Evolutionary conservation across 2,113 vertebrate species (phyloP).

Genomic region (Callionymus lyra): DNA sequence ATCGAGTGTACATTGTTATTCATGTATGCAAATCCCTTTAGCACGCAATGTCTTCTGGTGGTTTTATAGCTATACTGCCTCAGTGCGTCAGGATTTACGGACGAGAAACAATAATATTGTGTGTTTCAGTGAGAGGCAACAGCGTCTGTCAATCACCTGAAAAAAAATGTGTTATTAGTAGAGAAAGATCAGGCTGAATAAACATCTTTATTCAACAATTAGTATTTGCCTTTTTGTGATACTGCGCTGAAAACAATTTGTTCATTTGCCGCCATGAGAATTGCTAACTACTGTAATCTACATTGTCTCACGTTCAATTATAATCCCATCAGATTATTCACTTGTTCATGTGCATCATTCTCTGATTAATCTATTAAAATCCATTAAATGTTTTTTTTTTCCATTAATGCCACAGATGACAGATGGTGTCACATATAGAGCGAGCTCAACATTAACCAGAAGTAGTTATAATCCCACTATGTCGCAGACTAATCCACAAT

Average conservation of each 20-base stretch:
- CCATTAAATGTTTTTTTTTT: slow-evolving; percentile 10
- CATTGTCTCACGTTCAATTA: neutral
- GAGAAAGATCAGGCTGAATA: too few species aligned
- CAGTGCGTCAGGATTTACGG: too few species aligned
- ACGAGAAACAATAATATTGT: too few species aligned
- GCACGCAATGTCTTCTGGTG: slow-evolving; percentile 26
- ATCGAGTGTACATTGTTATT: slow-evolving; percentile 21
- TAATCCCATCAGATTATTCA: slow-evolving; percentile 26
- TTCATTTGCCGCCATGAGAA: too few species aligned
- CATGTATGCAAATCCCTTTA: slow-evolving; percentile 29
- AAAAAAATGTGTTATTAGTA: too few species aligned
- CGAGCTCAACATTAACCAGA: neutral
- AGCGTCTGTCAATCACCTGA: too few species aligned
- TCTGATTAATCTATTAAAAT: slow-evolving; percentile 8
- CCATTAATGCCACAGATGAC: slow-evolving; percentile 23
- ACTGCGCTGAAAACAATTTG: too few species aligned
- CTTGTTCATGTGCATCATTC: slow-evolving; percentile 6
- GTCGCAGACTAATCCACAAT: neutral
- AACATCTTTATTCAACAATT: too few species aligned
- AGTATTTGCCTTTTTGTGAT: too few species aligned
- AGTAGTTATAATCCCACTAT: slow-evolving; percentile 7
- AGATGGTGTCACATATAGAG: slow-evolving; percentile 20
- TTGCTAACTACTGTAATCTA: too few species aligned
- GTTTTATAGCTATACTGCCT: neutral
- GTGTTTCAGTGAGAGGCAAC: too few species aligned